Evolutionary conservation across 1,140 invertebrate genomes (phyloP), one percentile per base, ranked within the genome.

Genomic region (Pinna nobilis): DNA sequence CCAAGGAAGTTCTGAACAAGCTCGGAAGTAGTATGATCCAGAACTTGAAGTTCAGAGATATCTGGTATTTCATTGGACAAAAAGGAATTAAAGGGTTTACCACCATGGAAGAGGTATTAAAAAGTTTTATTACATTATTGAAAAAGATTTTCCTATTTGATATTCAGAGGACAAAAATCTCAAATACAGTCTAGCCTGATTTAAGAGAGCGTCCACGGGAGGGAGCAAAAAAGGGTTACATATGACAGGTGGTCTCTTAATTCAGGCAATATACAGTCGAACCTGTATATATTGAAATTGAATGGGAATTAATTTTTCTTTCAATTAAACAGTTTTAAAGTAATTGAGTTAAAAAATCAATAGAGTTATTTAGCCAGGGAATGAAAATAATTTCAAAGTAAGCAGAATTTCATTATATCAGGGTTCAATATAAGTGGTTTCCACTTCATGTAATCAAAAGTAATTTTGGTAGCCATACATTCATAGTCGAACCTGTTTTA

Each of bases 41-140:
- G 84, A 92, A 92, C 75, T 82, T 92, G 0, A 89, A 88, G 55
- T 92, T 91, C 78, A 82, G 91, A 53, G 91, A 91, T 59, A 88
- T 91, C 50, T 92, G 91, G 91, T 92, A 90, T 75, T 90, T 92
- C 83, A 86, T 92, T 13, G 90, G 91, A 11, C 91, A 91, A 69
- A 91, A 91, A 82, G 90, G 91, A 5, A 90, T 92, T 20, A 76
- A 86, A 28, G 92, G 91, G 4, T 92, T 91, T 76, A 89, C 91
- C 1, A 87, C 88, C 4, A 85, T 90, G 73, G 91, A 92, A 84
- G 87, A 91, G 82, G 86, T 92, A 57, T 83, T 82, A 13, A 23
- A 35, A 18, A n/a, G 25, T 18, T 49, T 47, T 25, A 30, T 30
- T 35, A 13, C 15, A 20, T 28, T 28, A 35, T 25, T 66, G 13